Evolutionary conservation across 2,888 invertebrate genomes (phyloP).

Genomic region (Corbicula japonica): DNA sequence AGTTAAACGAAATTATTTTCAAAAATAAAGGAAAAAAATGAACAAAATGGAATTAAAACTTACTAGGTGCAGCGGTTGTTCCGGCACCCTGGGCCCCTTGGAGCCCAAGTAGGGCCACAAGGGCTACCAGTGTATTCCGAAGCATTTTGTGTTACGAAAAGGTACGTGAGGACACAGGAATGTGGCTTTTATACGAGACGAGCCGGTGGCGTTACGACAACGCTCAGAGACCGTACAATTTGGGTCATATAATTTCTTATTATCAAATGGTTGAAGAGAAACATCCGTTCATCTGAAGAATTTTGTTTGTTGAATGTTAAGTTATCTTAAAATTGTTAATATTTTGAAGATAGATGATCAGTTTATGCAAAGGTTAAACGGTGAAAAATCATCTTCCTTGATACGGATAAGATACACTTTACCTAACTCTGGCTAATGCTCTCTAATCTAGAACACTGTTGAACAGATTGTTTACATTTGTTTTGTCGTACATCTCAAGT

Average conservation of each 20-base stretch:
- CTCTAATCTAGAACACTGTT: neutral
- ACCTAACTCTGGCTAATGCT: neutral
- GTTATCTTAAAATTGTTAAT: constrained; percentile 35
- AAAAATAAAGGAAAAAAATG: no score
- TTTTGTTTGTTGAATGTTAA: constrained; percentile 49
- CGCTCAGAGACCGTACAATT: constrained; percentile 49
- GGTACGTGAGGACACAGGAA: constrained; percentile 20
- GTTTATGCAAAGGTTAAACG: constrained; percentile 23
- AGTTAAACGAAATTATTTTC: no score
- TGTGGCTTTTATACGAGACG: constrained; percentile 52
- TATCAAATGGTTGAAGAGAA: constrained; percentile 29
- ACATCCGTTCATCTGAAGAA: constrained; percentile 41
- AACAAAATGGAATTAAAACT: neutral
- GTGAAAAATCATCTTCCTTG: constrained; percentile 20
- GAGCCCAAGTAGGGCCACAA: constrained; percentile 67
- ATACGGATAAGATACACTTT: no score
- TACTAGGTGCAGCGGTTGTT: constrained; percentile 59
- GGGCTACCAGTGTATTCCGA: constrained; percentile 55
- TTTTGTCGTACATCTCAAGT: no score
- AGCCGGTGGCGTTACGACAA: constrained; percentile 19
- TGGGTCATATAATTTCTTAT: constrained; percentile 45
- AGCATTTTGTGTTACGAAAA: constrained; percentile 36
- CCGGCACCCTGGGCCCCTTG: constrained; percentile 67
- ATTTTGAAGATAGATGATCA: constrained; percentile 7
- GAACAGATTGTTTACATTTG: neutral